Conservation (phyloP, 1,140 invertebrate species). For the Fopius arisanus region DNA sequence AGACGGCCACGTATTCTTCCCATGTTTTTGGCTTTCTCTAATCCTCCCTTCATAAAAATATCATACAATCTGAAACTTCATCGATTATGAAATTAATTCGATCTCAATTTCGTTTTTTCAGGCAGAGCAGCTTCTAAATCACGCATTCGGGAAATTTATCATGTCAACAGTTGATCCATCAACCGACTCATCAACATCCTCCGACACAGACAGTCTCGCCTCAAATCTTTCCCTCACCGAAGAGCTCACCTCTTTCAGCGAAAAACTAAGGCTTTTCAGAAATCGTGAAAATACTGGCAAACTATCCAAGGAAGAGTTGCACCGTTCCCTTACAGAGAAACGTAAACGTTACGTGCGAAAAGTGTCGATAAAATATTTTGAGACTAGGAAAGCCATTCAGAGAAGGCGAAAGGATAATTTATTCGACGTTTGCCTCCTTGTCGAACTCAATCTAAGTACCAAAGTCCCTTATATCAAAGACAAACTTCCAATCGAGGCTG, state of each 20-base stretch:
- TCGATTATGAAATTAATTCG: not conserved
- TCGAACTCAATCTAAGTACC: conserved; percentile 70
- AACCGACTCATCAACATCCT: conserved; percentile 40
- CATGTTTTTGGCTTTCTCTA: too few species aligned
- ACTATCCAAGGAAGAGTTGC: conserved; percentile 52
- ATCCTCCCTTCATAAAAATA: too few species aligned
- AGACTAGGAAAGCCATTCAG: conserved; percentile 23
- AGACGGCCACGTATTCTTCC: too few species aligned
- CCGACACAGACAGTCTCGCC: conserved; percentile 47
- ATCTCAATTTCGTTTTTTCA: not conserved
- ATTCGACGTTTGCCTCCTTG: conserved; percentile 72
- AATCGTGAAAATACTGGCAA: conserved; percentile 25
- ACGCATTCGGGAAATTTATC: conserved; percentile 34
- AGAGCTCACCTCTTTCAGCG: conserved; percentile 26
- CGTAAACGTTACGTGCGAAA: conserved; percentile 70
- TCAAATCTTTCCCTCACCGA: conserved; percentile 41
- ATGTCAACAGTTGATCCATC: conserved; percentile 31
- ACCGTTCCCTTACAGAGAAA: conserved; percentile 67
- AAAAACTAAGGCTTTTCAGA: conserved; percentile 32
- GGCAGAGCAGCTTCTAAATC: conserved; percentile 37
- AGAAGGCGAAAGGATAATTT: conserved; percentile 57
- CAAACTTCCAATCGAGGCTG: conserved; percentile 70
- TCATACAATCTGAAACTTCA: too few species aligned
- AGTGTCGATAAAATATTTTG: conserved; percentile 55
- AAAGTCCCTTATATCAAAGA: conserved; percentile 71